These are phyloP conservation scores for Stichodactyla mertensii DNA, from an alignment of 64 coral and sea anemone genomes.

Conservation along the genomic window DNA sequence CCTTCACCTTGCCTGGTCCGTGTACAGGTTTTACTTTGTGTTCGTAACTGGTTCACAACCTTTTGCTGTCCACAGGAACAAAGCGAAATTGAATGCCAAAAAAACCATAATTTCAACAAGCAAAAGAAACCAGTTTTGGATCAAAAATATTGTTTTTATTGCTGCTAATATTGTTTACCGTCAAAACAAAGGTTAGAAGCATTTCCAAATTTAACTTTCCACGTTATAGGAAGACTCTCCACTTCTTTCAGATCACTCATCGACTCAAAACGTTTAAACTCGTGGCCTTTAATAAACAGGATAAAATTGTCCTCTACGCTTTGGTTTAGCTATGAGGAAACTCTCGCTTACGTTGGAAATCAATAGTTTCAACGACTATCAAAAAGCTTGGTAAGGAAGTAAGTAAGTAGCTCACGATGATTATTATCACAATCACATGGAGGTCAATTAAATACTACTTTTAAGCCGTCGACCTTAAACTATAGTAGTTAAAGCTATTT, in stretches of 20 bases:
- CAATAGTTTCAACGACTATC: neutral
- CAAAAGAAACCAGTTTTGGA: neutral
- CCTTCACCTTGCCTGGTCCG: neutral
- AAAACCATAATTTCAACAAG: neutral
- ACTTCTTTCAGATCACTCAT: neutral
- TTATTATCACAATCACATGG: neutral
- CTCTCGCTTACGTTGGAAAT: neutral
- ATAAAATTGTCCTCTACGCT: neutral
- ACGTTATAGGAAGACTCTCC: neutral
- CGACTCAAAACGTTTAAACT: neutral
- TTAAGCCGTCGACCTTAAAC: too few relatives aligned
- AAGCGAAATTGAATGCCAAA: neutral
- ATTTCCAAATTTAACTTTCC: conserved; percentile 10
- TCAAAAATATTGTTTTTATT: neutral
- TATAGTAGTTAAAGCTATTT: too few relatives aligned
- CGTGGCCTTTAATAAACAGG: neutral
- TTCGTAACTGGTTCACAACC: neutral
- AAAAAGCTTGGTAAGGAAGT: neutral
- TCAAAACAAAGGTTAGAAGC: neutral
- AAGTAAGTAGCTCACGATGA: neutral
- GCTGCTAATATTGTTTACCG: neutral
- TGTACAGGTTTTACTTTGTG: neutral
- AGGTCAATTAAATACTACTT: neutral
- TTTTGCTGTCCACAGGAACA: neutral
- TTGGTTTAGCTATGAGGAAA: neutral